Evolutionary conservation across 2,888 invertebrate genomes (phyloP), one percentile per base, ranked within the genome.

Genomic region (Keiferia lycopersicella): DNA sequence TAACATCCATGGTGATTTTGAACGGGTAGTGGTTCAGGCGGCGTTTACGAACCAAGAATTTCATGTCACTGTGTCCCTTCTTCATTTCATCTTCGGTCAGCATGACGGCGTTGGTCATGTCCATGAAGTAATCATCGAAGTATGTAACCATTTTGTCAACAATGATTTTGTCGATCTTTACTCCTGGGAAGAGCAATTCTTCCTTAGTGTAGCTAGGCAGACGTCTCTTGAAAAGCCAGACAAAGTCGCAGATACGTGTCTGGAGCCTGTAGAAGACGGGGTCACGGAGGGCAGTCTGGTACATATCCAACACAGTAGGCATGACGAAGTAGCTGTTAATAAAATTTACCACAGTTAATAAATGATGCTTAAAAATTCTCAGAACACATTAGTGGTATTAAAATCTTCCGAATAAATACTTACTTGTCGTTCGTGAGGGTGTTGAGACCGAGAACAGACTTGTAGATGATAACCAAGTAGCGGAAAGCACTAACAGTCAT

Each of bases 191-290:
- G 67, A 84, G 77, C 12, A 95, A 86, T 69, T 95, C 94, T 30
- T 93, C 92, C 65, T 87, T 87, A 11, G 92, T 93, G 87, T 96
- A 96, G 14, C 90, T 84, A 12, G 92, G 90, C 61, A 94, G 83
- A 69, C 92, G 91, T 67, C 83, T 77, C 77, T 94, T 94, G 91
- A 94, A 95, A 56, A 93, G 89, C 70, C 88, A 82, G 78, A 94
- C 92, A 57, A 92, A 87, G 65, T 92, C 81, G 59, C 92, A 77
- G 67, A 95, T 87, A 65, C 93, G 93, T 81, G 94, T 94, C 78
- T 94, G 94, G 66, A 95, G 84, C 70, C 93, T 92, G 81, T 94
- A 96, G 92, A 95, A 95, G 57, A 94, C 92, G 26, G 96, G 96
- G 78, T 96, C 96, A 68, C 95, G 94, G 69, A 95, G 84, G 72